Evolutionary conservation across 2,113 vertebrate species (phyloP), one percentile per base, ranked within the genome.

Genomic region (Chloropsis hardwickii): DNA sequence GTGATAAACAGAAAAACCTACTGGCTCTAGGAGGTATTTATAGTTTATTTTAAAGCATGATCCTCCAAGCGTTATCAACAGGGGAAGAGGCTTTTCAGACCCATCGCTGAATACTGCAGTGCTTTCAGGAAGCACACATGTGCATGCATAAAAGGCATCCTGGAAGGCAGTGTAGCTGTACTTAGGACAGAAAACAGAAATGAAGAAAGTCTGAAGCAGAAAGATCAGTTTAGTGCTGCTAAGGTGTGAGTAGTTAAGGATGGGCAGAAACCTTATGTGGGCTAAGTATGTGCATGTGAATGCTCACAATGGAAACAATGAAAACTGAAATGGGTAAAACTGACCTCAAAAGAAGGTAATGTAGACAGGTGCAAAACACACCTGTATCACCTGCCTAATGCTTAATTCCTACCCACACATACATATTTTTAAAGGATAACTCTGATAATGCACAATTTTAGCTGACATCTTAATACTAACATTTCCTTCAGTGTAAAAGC

Each of bases 51-150:
- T 56, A 67, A 51, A 74, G 31, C 0, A 0, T 15, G 9, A 67
- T 42, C 35, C 47, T 48, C 40, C 19, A 37, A 29, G 67, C 0
- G 0, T 48, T 66, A 20, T 21, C 9, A 56, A 10, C 21, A 66
- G 67, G 12, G 28, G 20, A 88, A 73, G 54, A 67, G n/a, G 40
- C 9, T 67, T 62, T 56, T 84, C 54, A 62, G 42, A 57, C 14
- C 20, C n/a, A 12, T 14, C 3, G 1, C 28, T 61, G 47, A 67
- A 79, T 31, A 61, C 17, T 27, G 24, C 10, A 74, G 67, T 40
- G 37, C 33, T 67, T 73, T 50, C 60, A 67, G 35, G 20, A 31
- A 73, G 47, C 14, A 31, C 14, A 20, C 0, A 3, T 44, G 27
- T 39, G 35, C 45, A 39, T 29, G 28, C 28, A 45, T 17, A 35